A percentile compares a stretch with the other conserved stretches of the same genome.
These are phyloP conservation scores for Pomacea maculata DNA, from an alignment of 1,140 invertebrate species.

Conservation along the genomic window DNA sequence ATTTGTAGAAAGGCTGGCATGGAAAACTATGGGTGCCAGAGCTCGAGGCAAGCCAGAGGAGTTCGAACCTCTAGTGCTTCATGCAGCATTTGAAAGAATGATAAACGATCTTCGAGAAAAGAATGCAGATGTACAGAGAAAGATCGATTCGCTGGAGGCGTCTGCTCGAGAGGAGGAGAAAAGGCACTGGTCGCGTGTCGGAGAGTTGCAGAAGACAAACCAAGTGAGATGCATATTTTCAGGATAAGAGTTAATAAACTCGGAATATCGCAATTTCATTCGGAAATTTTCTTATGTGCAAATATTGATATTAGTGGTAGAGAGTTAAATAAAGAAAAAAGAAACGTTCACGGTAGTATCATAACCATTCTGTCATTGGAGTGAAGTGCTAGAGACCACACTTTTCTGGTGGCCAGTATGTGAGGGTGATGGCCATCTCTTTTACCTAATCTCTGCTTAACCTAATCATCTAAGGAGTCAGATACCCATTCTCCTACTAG, in stretches of 20 bases:
- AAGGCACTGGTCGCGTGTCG: constrained; percentile 81
- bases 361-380: no score
- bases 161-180: constrained; percentile 87
- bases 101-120: constrained; percentile 84
- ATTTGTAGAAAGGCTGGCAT: constrained; percentile 96
- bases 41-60: constrained; percentile 65
- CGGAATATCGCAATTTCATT: neutral
- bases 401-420: no score
- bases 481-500: no score
- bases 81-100: constrained; percentile 90
- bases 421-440: no score
- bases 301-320: neutral
- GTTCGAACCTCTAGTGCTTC: constrained; percentile 72
- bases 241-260: no score
- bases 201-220: constrained; percentile 87
- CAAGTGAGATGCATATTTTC: constrained; percentile 68
- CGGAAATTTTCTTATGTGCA: neutral
- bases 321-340: neutral
- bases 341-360: no score
- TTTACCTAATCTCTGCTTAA: no score
- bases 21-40: constrained; percentile 83
- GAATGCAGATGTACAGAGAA: constrained; percentile 85
- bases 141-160: constrained; percentile 86
- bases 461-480: no score
- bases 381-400: no score